These are phyloP conservation scores for Merops nubicus DNA, from an alignment of 2,113 vertebrate species.

Conservation along the genomic window DNA sequence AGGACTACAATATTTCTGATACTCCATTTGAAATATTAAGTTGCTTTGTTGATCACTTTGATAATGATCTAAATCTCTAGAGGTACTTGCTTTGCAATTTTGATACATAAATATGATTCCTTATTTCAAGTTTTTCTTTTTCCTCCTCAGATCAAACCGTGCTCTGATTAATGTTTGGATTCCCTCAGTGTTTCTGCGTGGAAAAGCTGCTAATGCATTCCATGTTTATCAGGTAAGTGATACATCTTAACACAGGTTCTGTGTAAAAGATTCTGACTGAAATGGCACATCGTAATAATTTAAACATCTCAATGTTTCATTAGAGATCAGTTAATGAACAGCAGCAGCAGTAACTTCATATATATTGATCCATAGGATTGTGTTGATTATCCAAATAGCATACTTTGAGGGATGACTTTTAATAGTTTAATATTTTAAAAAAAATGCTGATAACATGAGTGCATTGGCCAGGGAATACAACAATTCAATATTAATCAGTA, in stretches of 20 bases:
- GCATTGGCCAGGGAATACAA: neutral
- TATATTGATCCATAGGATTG: neutral
- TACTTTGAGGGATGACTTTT: neutral
- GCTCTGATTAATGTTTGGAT: constrained; percentile 99
- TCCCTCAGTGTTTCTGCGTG: constrained; percentile 96
- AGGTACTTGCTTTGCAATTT: neutral
- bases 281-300: neutral
- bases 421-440: neutral
- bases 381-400: neutral
- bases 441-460: neutral
- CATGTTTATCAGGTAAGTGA: constrained; percentile 93
- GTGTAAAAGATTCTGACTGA: neutral
- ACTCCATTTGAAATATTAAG: neutral
- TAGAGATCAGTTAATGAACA: neutral
- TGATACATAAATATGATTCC: neutral
- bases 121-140: neutral
- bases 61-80: neutral
- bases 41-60: neutral
- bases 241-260: neutral
- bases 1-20: neutral
- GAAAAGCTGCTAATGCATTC: constrained; percentile 93
- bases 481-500: neutral
- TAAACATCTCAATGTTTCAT: neutral
- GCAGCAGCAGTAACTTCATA: neutral
- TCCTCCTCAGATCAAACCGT: constrained; percentile 86